A percentile compares a stretch with the other conserved stretches of the same genome.
These are phyloP conservation scores for Neostethus bicornis DNA, from an alignment of 2,797 vertebrate genomes.

Conservation along the genomic window DNA sequence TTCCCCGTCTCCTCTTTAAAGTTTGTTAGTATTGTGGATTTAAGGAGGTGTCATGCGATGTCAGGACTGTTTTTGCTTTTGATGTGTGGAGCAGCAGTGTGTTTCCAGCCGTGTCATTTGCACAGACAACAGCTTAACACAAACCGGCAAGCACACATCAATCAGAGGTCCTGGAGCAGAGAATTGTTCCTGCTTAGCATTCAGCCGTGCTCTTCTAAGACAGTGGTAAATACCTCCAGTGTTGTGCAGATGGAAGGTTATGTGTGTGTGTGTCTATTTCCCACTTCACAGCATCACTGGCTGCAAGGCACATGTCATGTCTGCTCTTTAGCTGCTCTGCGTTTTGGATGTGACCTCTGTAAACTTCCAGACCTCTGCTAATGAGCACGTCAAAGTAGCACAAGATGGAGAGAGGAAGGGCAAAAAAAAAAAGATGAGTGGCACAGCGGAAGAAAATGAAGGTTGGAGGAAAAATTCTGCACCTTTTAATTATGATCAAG, in stretches of 20 bases:
- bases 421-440: conserved; percentile 20
- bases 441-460: conserved; percentile 8
- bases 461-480: conserved; percentile 69
- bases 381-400: conserved; percentile 58
- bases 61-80: conserved; percentile 59
- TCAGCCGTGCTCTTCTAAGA: conserved; percentile 70
- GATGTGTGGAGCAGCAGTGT: conserved; percentile 62
- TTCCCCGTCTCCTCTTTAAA: conserved; percentile 24
- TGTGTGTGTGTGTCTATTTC: conserved; percentile 36
- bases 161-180: conserved; percentile 78
- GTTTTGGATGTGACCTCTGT: conserved; percentile 57
- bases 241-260: conserved; percentile 53
- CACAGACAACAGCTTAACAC: conserved; percentile 79
- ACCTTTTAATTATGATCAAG: conserved; percentile 98
- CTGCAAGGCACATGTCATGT: conserved; percentile 40
- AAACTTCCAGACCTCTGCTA: conserved; percentile 61
- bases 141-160: conserved; percentile 79
- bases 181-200: conserved; percentile 75
- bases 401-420: conserved; percentile 54
- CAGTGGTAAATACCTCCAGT: conserved; percentile 72
- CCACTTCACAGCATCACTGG: conserved; percentile 41
- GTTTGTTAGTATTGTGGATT: conserved; percentile 65
- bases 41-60: conserved; percentile 52
- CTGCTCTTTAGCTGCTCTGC: conserved; percentile 57
- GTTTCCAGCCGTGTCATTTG: conserved; percentile 80